phyloP scores from a whole-genome alignment of 1,140 invertebrate genomes.

The Drosophila varians region DNA sequence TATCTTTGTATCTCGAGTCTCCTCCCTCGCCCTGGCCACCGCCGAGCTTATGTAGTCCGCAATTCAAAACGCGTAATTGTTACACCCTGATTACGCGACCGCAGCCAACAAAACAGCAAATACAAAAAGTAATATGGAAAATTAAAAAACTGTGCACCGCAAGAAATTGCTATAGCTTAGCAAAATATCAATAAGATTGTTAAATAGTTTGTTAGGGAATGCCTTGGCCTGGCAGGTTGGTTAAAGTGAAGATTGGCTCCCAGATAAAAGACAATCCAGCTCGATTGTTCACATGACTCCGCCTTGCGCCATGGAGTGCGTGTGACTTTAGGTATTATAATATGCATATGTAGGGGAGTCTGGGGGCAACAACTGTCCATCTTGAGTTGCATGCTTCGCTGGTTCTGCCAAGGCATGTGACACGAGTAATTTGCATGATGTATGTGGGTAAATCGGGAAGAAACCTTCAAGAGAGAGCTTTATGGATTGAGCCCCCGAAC shows the following conservation, averaged over 20 bases:
- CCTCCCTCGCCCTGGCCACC: conserved; percentile 10
- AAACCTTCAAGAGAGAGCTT: not conserved
- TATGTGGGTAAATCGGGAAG: not conserved
- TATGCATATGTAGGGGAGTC: not conserved
- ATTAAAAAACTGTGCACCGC: conserved; percentile 13
- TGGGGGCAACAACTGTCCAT: not conserved
- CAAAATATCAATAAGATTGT: not conserved
- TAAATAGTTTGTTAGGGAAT: not conserved
- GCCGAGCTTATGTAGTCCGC: conserved; percentile 33
- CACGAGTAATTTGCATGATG: conserved; percentile 17
- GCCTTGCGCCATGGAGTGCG: conserved; percentile 15
- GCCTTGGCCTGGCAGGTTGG: conserved; percentile 9
- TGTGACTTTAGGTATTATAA: conserved; percentile 9
- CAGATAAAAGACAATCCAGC: conserved; percentile 9
- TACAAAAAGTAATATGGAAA: conserved; percentile 40
- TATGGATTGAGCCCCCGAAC: not conserved
- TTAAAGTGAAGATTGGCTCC: not conserved
- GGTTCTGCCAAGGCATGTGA: conserved; percentile 28
- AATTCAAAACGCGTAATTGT: conserved; percentile 76
- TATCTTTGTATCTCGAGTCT: conserved; percentile 1
- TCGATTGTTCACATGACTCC: conserved; percentile 18
- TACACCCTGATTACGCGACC: conserved; percentile 79
- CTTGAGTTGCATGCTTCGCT: conserved; percentile 24
- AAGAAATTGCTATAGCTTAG: not conserved
- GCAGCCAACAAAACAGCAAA: conserved; percentile 35